Evolutionary conservation across 1,140 invertebrate genomes (phyloP).

Genomic region (Drosophila busckii): DNA sequence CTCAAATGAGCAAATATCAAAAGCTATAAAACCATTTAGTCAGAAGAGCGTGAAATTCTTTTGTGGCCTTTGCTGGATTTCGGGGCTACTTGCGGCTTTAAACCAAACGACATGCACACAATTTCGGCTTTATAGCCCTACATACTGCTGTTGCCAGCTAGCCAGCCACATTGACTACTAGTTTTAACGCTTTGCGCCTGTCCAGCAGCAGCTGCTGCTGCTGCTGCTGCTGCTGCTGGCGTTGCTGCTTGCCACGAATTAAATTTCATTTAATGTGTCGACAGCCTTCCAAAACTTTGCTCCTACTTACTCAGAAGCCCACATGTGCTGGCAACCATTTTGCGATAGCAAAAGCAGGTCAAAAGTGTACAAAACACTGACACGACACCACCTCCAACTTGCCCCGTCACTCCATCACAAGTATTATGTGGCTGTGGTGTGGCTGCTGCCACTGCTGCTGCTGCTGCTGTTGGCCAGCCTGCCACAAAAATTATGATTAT

Average conservation of each 20-base stretch:
- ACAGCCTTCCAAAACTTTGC: conserved; percentile 52
- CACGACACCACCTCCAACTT: background rate
- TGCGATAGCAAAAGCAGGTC: conserved; percentile 72
- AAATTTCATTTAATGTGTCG: conserved; percentile 73
- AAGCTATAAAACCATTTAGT: conserved; percentile 72
- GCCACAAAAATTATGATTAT: conserved; percentile 60
- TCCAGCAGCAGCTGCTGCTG: conserved; percentile 50
- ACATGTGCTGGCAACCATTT: conserved; percentile 54
- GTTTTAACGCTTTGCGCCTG: conserved; percentile 61
- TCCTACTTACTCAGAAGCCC: conserved; percentile 27
- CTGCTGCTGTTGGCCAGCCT: conserved; percentile 6
- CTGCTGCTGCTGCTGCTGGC: conserved; percentile 2
- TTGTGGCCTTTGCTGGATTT: conserved; percentile 19
- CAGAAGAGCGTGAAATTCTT: conserved; percentile 69
- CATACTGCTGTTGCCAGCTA: no score
- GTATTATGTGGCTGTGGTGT: conserved; percentile 14
- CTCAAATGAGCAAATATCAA: conserved; percentile 70
- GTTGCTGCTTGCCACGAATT: conserved; percentile 57
- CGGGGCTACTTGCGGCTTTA: conserved; percentile 20
- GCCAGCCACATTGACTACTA: conserved; percentile 52
- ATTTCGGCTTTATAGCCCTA: no score
- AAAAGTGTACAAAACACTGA: conserved; percentile 33
- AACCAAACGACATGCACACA: conserved; percentile 19
- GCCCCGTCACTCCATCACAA: conserved; percentile 7
- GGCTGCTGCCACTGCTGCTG: conserved; percentile 4